Conservation (phyloP, 2,113 vertebrate genomes). For the Hucho hucho region DNA sequence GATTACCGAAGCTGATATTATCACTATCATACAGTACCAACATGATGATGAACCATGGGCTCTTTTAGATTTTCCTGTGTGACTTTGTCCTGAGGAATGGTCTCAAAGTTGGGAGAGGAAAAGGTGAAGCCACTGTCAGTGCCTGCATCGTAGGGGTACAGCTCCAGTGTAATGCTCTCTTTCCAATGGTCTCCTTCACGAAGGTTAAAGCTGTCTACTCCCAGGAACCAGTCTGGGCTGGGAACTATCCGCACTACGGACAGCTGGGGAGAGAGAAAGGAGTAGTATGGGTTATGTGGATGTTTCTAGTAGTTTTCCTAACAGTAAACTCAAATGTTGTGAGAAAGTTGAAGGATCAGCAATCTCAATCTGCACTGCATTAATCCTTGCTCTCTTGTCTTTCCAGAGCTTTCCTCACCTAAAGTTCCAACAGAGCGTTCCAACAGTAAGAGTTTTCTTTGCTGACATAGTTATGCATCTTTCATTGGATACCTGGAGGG, state of each 20-base stretch:
- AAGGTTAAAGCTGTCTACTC: conserved; percentile 85
- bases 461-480: neutral
- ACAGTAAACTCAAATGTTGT: neutral
- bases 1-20: neutral
- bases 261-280: conserved; percentile 69
- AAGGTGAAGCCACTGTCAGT: conserved; percentile 98
- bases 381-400: no score
- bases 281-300: neutral
- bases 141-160: conserved; percentile 90
- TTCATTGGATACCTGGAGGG: neutral
- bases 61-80: conserved; percentile 74
- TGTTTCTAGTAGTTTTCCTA: neutral
- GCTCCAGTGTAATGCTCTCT: conserved; percentile 80
- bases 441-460: neutral
- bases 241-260: conserved; percentile 91
- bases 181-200: conserved; percentile 86
- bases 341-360: neutral
- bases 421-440: neutral
- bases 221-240: conserved; percentile 98
- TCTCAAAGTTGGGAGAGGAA: conserved; percentile 97
- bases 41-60: neutral
- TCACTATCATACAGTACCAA: neutral
- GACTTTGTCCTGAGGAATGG: conserved; percentile 91
- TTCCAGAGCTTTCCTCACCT: neutral
- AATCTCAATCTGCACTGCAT: neutral